These are phyloP conservation scores for Thera britannica DNA, from an alignment of 2,888 invertebrate genomes.

Conservation along the genomic window DNA sequence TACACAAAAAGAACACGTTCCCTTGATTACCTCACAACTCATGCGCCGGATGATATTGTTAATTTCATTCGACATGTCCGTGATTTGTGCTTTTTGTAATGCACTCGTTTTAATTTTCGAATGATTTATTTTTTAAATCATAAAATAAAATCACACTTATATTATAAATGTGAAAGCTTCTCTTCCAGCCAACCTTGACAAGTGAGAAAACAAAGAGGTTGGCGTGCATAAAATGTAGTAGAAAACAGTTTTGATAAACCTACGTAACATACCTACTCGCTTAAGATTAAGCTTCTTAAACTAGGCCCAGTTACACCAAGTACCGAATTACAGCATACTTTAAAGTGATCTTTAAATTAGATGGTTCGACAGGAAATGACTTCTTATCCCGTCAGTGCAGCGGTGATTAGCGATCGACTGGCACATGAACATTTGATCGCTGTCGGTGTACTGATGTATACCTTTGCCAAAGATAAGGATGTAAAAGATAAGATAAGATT, in stretches of 20 bases:
- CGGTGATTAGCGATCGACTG: constrained; percentile 79
- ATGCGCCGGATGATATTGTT: constrained; percentile 62
- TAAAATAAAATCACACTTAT: too few relatives aligned
- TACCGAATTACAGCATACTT: constrained; percentile 53
- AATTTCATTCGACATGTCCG: constrained; percentile 62
- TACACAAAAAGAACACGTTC: constrained; percentile 64
- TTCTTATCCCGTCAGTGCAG: constrained; percentile 80
- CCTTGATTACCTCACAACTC: constrained; percentile 71
- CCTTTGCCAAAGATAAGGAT: constrained; percentile 52
- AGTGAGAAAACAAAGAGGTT: too few relatives aligned
- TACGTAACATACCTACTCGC: too few relatives aligned
- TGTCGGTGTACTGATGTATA: constrained; percentile 47
- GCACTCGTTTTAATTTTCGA: constrained; percentile 35
- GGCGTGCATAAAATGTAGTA: too few relatives aligned
- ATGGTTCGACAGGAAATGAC: constrained; percentile 80
- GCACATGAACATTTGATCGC: constrained; percentile 74
- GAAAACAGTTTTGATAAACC: too few relatives aligned
- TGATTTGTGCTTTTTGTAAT: constrained; percentile 51
- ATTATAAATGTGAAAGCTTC: too few relatives aligned
- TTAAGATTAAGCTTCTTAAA: constrained; percentile 10
- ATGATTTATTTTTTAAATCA: constrained; percentile 30
- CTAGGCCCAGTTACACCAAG: constrained; percentile 16
- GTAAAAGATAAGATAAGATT: background rate
- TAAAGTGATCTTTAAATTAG: constrained; percentile 81
- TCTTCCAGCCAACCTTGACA: too few relatives aligned